A percentile compares a stretch with the other conserved stretches of the same genome.
These are phyloP conservation scores for Portevinia maculata DNA, from an alignment of 2,888 invertebrate genomes.

Conservation along the genomic window DNA sequence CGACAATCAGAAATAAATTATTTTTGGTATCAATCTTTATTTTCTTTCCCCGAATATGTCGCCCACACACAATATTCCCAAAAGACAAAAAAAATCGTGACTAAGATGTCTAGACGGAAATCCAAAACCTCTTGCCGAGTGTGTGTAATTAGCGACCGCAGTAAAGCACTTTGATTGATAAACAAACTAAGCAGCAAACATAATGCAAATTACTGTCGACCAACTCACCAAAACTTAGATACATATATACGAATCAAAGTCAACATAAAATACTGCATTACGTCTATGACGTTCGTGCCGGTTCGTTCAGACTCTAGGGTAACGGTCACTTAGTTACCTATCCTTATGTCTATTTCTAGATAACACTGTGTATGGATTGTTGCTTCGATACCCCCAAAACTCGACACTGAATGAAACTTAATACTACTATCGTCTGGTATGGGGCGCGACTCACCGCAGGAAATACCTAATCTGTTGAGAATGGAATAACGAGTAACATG, in stretches of 20 bases:
- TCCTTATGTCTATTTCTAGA: slow-evolving; percentile 41
- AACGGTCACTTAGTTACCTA: slow-evolving; percentile 49
- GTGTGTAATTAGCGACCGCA: slow-evolving; percentile 46
- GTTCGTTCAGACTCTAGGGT: no score
- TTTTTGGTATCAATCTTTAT: no score
- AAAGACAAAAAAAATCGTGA: background rate
- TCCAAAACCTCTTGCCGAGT: slow-evolving; percentile 41
- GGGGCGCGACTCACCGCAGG: slow-evolving; percentile 29
- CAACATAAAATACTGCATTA: slow-evolving; percentile 16
- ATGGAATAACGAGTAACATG: slow-evolving; percentile 10
- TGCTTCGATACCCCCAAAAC: slow-evolving; percentile 25
- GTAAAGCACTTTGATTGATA: slow-evolving; percentile 37
- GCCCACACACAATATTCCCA: no score
- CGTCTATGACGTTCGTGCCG: no score
- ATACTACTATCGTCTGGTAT: slow-evolving; percentile 44
- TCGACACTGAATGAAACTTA: slow-evolving; percentile 52
- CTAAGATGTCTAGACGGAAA: slow-evolving; percentile 70
- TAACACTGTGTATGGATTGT: slow-evolving; percentile 2
- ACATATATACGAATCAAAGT: background rate
- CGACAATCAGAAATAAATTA: no score
- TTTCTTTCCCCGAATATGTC: no score
- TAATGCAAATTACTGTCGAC: background rate
- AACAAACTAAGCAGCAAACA: slow-evolving; percentile 5
- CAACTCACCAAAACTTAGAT: background rate
- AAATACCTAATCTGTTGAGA: slow-evolving; percentile 24